Percentiles rank a stretch among this genome's conserved stretches.
phyloP scores from a whole-genome alignment of 2,888 invertebrate species.

The Zygaena filipendulae region DNA sequence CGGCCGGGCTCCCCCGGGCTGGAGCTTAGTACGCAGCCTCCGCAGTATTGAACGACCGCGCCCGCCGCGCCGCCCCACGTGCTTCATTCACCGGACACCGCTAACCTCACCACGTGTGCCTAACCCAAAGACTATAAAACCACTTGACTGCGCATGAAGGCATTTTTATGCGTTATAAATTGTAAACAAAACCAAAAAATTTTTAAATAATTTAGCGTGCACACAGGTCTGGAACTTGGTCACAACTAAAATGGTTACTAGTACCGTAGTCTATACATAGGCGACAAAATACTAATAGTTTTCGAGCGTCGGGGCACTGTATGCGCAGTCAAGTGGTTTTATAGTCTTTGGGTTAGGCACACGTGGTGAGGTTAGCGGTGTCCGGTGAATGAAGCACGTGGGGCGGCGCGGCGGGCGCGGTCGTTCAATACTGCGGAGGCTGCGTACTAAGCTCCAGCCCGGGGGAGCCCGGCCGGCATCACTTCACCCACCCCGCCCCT shows the following conservation, averaged over 20 bases:
- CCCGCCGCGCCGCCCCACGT: constrained; percentile 26
- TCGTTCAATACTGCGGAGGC: constrained; percentile 35
- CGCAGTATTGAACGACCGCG: constrained; percentile 33
- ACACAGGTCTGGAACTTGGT: too few species aligned
- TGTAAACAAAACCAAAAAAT: too few species aligned
- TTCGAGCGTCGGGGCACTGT: too few species aligned
- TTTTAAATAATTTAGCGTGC: too few species aligned
- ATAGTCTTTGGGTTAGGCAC: constrained; percentile 14
- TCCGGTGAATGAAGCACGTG: constrained; percentile 30
- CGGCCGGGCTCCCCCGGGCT: not conserved
- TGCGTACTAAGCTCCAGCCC: constrained; percentile 25
- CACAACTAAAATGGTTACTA: too few species aligned
- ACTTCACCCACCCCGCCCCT: constrained; percentile 4
- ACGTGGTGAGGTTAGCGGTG: constrained; percentile 20
- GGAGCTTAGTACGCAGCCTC: constrained; percentile 32
- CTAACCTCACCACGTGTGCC: constrained; percentile 22
- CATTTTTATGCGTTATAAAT: too few species aligned
- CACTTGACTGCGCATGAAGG: too few species aligned
- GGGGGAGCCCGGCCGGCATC: constrained; percentile 1
- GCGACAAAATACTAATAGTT: too few species aligned
- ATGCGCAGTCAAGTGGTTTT: too few species aligned
- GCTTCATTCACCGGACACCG: constrained; percentile 24
- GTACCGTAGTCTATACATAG: too few species aligned
- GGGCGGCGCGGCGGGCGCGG: constrained; percentile 23
- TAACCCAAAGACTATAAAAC: too few species aligned